These are phyloP conservation scores for Lates calcarifer DNA, from an alignment of 2,113 vertebrate genomes.

Conservation along the genomic window DNA sequence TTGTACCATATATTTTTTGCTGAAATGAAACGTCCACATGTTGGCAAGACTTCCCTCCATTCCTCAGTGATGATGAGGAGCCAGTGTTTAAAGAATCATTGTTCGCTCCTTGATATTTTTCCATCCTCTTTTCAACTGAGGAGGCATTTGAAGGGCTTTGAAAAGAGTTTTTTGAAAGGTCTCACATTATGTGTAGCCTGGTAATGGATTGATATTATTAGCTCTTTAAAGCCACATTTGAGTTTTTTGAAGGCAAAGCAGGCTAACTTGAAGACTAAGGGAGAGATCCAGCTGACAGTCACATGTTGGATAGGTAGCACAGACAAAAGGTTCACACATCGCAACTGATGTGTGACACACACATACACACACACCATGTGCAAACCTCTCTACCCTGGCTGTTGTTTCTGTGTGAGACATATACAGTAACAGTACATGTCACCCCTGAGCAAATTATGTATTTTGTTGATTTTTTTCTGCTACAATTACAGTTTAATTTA, in stretches of 20 bases:
- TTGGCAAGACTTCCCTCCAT: constrained; percentile 57
- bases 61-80: constrained; percentile 62
- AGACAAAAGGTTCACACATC: constrained; percentile 40
- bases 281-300: constrained; percentile 63
- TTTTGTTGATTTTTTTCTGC: not conserved
- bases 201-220: constrained; percentile 67
- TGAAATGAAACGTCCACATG: constrained; percentile 60
- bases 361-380: not conserved
- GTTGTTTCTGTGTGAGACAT: not conserved
- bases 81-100: constrained; percentile 57
- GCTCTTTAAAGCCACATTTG: constrained; percentile 61
- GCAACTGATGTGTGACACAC: not conserved
- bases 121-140: constrained; percentile 49
- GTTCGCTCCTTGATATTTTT: constrained; percentile 61
- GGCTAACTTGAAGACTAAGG: constrained; percentile 14
- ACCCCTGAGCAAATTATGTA: too few relatives aligned
- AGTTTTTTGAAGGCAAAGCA: constrained; percentile 38
- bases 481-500: too few relatives aligned
- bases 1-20: constrained; percentile 58
- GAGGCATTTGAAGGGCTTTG: constrained; percentile 53
- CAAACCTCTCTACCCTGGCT: not conserved
- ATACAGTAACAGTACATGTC: not conserved
- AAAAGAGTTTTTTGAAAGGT: constrained; percentile 37
- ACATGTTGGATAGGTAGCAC: constrained; percentile 61
- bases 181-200: constrained; percentile 45